phyloP scores from a whole-genome alignment of 2,888 invertebrate species.

The Torymus tubicola region DNA sequence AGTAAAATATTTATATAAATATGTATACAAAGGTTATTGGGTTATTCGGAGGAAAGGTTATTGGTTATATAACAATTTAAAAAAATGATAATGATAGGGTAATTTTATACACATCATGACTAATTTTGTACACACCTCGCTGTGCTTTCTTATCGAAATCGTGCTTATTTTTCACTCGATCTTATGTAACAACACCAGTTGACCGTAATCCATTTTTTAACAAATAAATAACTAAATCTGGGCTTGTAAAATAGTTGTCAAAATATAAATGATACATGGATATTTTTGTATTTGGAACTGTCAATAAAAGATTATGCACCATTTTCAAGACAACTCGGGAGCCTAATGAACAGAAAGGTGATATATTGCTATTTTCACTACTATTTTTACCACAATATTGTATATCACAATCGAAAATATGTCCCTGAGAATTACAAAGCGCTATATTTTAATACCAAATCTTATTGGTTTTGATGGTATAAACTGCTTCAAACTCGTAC shows the following conservation, averaged over 20 bases:
- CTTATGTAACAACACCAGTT: background rate
- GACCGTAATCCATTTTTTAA: conserved; percentile 15
- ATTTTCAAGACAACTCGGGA: background rate
- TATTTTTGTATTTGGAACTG: no score
- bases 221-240: conserved; percentile 29
- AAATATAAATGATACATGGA: no score
- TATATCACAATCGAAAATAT: conserved; percentile 7
- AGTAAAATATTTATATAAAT: no score
- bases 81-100: no score
- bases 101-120: no score
- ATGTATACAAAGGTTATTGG: no score
- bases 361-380: background rate
- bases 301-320: no score
- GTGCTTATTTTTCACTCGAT: conserved; percentile 11
- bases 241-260: no score
- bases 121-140: background rate
- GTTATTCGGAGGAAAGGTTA: no score
- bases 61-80: no score
- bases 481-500: background rate
- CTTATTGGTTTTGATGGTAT: no score
- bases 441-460: background rate
- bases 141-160: conserved; percentile 11
- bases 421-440: background rate
- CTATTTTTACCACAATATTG: no score
- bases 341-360: conserved; percentile 8